Evolutionary conservation across 1,140 invertebrate species (phyloP).

Genomic region (Prorops nasuta): DNA sequence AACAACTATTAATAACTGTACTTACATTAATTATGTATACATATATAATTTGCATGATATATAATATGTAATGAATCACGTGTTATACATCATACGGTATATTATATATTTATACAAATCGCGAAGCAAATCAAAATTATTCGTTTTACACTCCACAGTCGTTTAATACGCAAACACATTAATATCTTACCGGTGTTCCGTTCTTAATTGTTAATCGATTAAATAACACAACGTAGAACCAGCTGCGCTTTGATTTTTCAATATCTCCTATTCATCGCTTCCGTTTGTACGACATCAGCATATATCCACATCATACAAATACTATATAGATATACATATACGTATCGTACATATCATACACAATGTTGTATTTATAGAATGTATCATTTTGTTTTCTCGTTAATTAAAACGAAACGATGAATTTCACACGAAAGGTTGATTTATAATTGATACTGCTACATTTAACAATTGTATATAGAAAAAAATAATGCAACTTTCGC

Average conservation of each 20-base stretch:
- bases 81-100: too few relatives aligned
- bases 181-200: conserved; percentile 25
- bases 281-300: conserved; percentile 27
- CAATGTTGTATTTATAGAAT: conserved; percentile 6
- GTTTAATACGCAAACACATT: conserved; percentile 34
- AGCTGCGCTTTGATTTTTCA: conserved; percentile 30
- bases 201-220: conserved; percentile 23
- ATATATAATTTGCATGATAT: too few relatives aligned
- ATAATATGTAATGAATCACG: too few relatives aligned
- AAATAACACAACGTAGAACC: conserved; percentile 23
- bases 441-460: too few relatives aligned
- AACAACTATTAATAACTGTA: conserved; percentile 47
- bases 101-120: too few relatives aligned
- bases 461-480: neutral
- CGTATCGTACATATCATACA: too few relatives aligned
- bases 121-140: conserved; percentile 44
- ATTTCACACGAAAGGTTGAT: conserved; percentile 14
- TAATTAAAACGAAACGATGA: conserved; percentile 13
- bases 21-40: conserved; percentile 47
- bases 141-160: conserved; percentile 27
- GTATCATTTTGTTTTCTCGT: conserved; percentile 5
- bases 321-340: too few relatives aligned
- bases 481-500: neutral
- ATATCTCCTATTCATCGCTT: conserved; percentile 15
- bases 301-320: too few relatives aligned